Percentiles rank a stretch among this genome's conserved stretches.
phyloP scores from a whole-genome alignment of 2,113 vertebrate genomes.

The Macroglossus sobrinus region DNA sequence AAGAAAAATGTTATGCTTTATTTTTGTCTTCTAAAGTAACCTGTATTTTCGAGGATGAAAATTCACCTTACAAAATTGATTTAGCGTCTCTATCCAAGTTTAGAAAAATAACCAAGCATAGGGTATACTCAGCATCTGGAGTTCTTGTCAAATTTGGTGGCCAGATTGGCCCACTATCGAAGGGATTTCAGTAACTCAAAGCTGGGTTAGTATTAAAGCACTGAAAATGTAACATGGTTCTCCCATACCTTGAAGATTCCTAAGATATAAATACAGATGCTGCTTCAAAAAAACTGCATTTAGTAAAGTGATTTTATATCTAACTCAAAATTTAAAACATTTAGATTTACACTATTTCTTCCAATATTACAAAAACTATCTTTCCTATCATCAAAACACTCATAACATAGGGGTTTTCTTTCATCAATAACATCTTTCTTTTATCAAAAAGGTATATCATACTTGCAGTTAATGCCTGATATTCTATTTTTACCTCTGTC shows the following conservation, averaged over 20 bases:
- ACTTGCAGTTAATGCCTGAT: background rate
- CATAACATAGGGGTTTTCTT: background rate
- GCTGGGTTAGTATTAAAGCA: slow-evolving; percentile 51
- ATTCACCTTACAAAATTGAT: slow-evolving; percentile 3
- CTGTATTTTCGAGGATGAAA: slow-evolving; percentile 54
- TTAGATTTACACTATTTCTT: background rate
- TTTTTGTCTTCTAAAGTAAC: slow-evolving; percentile 49
- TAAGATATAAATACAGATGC: background rate
- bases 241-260: background rate
- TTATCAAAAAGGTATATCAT: background rate
- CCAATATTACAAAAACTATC: background rate
- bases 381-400: slow-evolving; percentile 19
- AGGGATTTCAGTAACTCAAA: slow-evolving; percentile 69
- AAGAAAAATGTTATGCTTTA: slow-evolving; percentile 23
- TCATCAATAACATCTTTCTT: background rate
- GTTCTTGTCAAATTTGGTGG: slow-evolving; percentile 74
- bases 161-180: background rate
- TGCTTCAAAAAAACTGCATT: background rate
- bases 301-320: background rate
- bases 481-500: background rate
- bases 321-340: slow-evolving; percentile 37
- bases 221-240: slow-evolving; percentile 55
- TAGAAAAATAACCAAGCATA: slow-evolving; percentile 52
- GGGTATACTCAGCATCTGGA: slow-evolving; percentile 66
- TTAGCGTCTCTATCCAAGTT: slow-evolving; percentile 54